phyloP scores from a whole-genome alignment of 2,888 invertebrate genomes.

The Microplitis deprimator region DNA sequence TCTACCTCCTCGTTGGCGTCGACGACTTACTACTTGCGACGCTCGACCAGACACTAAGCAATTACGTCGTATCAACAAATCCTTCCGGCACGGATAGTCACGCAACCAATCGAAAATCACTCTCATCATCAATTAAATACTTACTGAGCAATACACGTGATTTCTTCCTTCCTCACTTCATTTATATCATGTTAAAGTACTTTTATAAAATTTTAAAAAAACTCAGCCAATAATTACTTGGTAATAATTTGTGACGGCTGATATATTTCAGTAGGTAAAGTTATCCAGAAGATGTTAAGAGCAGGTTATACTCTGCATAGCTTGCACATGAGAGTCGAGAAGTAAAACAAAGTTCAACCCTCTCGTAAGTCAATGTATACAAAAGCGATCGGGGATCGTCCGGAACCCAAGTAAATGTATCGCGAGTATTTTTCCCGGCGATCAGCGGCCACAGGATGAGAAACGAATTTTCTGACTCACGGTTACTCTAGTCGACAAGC shows the following conservation, averaged over 20 bases:
- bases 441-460: conserved; percentile 50
- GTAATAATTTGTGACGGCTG: no score
- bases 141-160: background rate
- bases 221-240: no score
- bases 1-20: background rate
- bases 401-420: conserved; percentile 52
- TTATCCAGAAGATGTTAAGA: conserved; percentile 29
- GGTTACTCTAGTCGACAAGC: no score
- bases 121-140: conserved; percentile 27
- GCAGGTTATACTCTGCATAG: conserved; percentile 36
- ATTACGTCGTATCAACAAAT: conserved; percentile 28
- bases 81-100: conserved; percentile 20
- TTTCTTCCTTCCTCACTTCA: no score
- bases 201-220: no score
- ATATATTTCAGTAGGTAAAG: no score
- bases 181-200: no score
- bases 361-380: conserved; percentile 3
- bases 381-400: conserved; percentile 32
- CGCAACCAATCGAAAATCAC: conserved; percentile 37
- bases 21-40: conserved; percentile 19
- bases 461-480: conserved; percentile 62
- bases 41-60: conserved; percentile 30
- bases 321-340: conserved; percentile 18
- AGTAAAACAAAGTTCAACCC: background rate
- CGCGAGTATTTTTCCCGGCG: conserved; percentile 56